Base-by-base conservation (phyloP, 2,888 invertebrate species). In the Petrolisthes cinctipes region DNA sequence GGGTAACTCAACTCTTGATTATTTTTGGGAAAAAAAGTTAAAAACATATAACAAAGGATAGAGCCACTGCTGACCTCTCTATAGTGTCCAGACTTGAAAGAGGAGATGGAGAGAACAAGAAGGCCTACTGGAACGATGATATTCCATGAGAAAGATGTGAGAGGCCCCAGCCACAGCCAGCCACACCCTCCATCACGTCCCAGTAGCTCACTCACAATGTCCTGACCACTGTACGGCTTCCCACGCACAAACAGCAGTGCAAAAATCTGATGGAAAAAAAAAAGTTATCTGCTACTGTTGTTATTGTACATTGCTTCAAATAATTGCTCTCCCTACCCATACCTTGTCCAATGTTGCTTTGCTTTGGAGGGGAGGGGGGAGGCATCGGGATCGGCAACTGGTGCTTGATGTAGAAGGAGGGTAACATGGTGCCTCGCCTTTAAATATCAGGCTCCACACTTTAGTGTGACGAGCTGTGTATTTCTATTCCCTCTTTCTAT, bases 231-330 rank as follows among this genome's bases (percentile, higher is more conserved):
- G 92, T 97, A 97, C 0, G 97, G 97, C 56, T 97, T 94, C 4
- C 97, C 97, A 61, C 97, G 95, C 11, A 97, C 96, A 92, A 96
- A 95, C 92, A 97, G 97, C 89, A 97, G 95, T n/a, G 96, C 97
- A 91, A 95, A 94, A 14, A 90, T 89, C 90, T 90, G 87, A n/a
- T 14, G 1, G 14, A 6, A 5, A 17, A 54, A 37, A 6, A 1
- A 1, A 0, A 9, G 75, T 9, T 73, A 37, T 37, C 37, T 37
- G 37, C 14, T 66, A 66, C n/a, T 11, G 11, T 66, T 66, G n/a
- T 66, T 37, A 37, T 0, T 37, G 37, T 37, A 37, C 37, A 37
- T 37, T 37, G 37, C n/a, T 66, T 17, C 68, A 66, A 66, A 14
- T 66, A 37, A 37, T 37, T 37, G 37, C 37, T 37, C 37, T n/a